phyloP scores from a whole-genome alignment of 1,140 invertebrate genomes.

The Tetranychus cinnabarinus region DNA sequence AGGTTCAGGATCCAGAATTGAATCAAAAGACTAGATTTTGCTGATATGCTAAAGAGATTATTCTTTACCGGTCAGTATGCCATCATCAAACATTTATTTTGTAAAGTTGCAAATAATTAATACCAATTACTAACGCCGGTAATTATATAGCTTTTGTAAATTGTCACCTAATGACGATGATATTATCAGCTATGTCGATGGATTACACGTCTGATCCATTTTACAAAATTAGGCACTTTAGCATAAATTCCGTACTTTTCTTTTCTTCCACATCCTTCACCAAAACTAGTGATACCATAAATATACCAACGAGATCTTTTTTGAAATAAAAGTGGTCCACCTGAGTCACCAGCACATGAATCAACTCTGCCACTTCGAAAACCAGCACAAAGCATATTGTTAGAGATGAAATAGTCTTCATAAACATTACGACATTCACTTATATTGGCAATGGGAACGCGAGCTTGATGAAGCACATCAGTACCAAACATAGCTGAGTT shows the following conservation, averaged over 20 bases:
- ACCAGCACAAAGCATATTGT: conserved; percentile 19
- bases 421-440: conserved; percentile 26
- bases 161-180: too few relatives aligned
- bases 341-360: conserved; percentile 16
- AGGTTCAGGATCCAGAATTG: background rate
- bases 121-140: too few relatives aligned
- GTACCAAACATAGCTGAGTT: conserved; percentile 44
- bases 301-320: conserved; percentile 10
- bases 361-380: conserved; percentile 17
- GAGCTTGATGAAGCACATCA: conserved; percentile 46
- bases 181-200: background rate
- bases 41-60: too few relatives aligned
- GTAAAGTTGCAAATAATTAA: too few relatives aligned
- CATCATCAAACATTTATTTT: too few relatives aligned
- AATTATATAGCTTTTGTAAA: too few relatives aligned
- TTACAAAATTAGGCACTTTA: conserved; percentile 28
- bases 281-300: conserved; percentile 41
- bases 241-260: conserved; percentile 65
- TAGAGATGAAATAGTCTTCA: conserved; percentile 18
- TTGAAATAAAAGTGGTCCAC: conserved; percentile 2
- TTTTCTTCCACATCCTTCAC: conserved; percentile 46
- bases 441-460: conserved; percentile 29
- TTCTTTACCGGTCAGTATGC: too few relatives aligned
- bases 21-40: too few relatives aligned
- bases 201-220: conserved; percentile 16